Evolutionary conservation across 2,888 invertebrate species (phyloP).

Genomic region (Ectobius pallidus): DNA sequence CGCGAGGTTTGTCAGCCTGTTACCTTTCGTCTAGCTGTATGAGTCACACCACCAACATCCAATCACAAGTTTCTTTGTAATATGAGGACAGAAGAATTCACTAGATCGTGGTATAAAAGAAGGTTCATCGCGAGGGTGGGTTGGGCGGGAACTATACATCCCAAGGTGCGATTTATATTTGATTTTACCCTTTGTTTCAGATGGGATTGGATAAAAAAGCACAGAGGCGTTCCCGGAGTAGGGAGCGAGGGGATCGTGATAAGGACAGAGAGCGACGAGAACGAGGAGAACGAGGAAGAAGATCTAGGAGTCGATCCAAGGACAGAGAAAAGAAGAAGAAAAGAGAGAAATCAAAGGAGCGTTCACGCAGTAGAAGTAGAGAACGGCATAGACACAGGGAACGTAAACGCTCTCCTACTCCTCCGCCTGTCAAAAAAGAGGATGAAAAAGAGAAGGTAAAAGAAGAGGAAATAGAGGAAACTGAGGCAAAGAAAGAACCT

Average conservation of each 20-base stretch:
- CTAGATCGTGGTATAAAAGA: no score
- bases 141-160: no score
- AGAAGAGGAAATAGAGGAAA: constrained; percentile 54
- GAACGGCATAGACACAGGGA: constrained; percentile 46
- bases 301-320: constrained; percentile 51
- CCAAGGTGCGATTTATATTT: no score
- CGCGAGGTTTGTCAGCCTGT: no score
- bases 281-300: constrained; percentile 45
- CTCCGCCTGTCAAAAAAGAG: constrained; percentile 21
- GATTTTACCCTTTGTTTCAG: neutral
- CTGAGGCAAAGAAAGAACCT: constrained; percentile 75
- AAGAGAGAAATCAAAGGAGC: constrained; percentile 46
- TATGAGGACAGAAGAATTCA: no score
- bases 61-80: no score
- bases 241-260: constrained; percentile 39
- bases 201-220: constrained; percentile 60
- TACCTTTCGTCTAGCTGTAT: no score
- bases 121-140: no score
- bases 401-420: constrained; percentile 16
- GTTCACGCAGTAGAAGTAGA: constrained; percentile 50
- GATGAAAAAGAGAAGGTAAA: constrained; percentile 52
- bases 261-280: constrained; percentile 44
- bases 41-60: no score
- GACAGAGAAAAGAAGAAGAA: constrained; percentile 51
- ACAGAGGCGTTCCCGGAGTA: constrained; percentile 46